phyloP scores from a whole-genome alignment of 2,113 vertebrate genomes.

The Aramus guarauna region DNA sequence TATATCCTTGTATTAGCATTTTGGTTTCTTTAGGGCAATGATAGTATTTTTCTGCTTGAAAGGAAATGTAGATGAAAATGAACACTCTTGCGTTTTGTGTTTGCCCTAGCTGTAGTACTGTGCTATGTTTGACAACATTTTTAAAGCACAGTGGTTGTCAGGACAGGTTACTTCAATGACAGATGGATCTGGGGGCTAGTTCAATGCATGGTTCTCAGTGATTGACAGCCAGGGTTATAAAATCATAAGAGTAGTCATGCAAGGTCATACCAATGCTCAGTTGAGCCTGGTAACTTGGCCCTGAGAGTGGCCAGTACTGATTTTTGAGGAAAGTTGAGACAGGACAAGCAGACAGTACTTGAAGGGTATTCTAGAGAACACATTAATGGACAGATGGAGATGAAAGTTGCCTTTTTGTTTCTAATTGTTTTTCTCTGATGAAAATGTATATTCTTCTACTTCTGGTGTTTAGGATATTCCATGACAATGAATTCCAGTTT shows the following conservation, averaged over 20 bases:
- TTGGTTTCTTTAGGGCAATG: background rate
- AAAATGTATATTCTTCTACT: background rate
- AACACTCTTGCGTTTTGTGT: background rate
- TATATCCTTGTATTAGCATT: background rate
- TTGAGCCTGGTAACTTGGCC: background rate
- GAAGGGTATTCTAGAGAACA: background rate
- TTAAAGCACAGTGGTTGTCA: background rate
- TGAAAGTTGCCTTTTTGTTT: background rate
- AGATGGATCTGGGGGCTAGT: background rate
- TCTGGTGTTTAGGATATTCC: background rate
- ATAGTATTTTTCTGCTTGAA: background rate
- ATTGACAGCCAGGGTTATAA: background rate
- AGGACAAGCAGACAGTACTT: background rate
- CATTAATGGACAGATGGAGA: background rate
- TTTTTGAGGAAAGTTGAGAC: background rate
- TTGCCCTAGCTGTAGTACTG: background rate
- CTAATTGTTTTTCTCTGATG: background rate
- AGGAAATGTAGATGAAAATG: background rate
- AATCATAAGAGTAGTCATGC: background rate
- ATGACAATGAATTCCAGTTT: background rate
- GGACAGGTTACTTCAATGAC: background rate
- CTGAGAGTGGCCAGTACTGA: background rate
- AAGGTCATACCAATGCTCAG: background rate
- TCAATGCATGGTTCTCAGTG: background rate
- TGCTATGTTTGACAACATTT: background rate